Conservation (phyloP, 2,113 vertebrate genomes). For the Vidua chalybeata region DNA sequence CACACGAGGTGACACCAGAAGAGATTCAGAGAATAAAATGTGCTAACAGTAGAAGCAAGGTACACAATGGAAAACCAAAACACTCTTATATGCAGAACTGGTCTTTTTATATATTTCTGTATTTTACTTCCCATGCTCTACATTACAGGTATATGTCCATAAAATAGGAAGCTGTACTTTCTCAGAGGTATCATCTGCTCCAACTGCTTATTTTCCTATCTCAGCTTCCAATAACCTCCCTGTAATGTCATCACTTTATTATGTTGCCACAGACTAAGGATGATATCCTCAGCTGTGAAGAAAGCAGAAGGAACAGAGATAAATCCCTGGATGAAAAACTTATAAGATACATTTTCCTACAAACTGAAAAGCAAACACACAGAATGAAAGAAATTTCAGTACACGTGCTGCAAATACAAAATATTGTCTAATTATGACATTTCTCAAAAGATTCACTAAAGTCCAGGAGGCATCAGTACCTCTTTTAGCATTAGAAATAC, state of each 20-base stretch:
- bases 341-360: neutral
- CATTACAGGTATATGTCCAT: neutral
- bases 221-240: neutral
- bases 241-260: neutral
- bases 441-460: neutral
- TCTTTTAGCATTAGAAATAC: neutral
- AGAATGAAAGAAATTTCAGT: neutral
- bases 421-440: neutral
- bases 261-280: neutral
- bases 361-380: neutral
- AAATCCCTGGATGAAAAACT: neutral
- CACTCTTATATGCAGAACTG: neutral
- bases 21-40: conserved; percentile 23
- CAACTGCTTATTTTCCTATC: neutral
- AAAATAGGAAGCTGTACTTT: neutral
- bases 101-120: neutral
- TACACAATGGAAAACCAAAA: neutral
- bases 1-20: neutral
- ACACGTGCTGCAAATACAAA: neutral
- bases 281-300: neutral
- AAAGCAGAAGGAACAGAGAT: neutral
- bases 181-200: neutral
- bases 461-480: neutral
- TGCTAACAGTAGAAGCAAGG: neutral
- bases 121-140: neutral